Base-by-base conservation (phyloP, 2,888 invertebrate species). In the Pyrochroa serraticornis region DNA sequence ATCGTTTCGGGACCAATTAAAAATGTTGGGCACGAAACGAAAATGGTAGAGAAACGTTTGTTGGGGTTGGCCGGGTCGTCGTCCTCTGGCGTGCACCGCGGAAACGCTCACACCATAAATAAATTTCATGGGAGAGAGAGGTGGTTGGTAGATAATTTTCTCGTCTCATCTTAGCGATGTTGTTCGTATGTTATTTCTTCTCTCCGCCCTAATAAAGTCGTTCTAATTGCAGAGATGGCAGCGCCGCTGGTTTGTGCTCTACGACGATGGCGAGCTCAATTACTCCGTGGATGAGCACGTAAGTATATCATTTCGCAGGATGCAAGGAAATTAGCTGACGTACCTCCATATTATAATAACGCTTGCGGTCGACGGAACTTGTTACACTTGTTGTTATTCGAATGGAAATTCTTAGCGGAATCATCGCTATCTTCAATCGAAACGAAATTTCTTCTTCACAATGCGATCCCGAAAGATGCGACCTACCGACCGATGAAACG, bases 261-360 rank as follows among this genome's bases (percentile, higher is more conserved):
- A 95, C 83, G 97, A 97, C 82, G 97, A 97, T 79, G 97, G 97
- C 51, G 97, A 97, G 80, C 85, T 98, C 63, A 96, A 95, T 47
- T 98, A 96, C 82, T 95, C 96, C 41, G 89, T 98, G 75, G 97
- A 98, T 83, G 97, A 97, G 83, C 95, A 95, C 83, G 97, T 97
- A 84, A 94, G 94, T 92, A 74, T 64, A 35, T 41, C 32, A 30
- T 30, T 42, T 42, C 31, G 30, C 32, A 7, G 31, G 32, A 39
- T 22, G 22, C 22, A 22, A 22, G 22, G 5, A 5, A 22, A 22
- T 22, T 22, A 22, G 22, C 22, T 22, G 22, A 5, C 22, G 5
- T 22, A 22, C 22, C 22, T 22, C 22, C 22, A 5, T 3, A 10
- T 39, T 3, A 41, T 41, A 22, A 12, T 41, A 41, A 41, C 31